Evolutionary conservation across 2,888 invertebrate genomes (phyloP).

Genomic region (Heliconius ismenius): DNA sequence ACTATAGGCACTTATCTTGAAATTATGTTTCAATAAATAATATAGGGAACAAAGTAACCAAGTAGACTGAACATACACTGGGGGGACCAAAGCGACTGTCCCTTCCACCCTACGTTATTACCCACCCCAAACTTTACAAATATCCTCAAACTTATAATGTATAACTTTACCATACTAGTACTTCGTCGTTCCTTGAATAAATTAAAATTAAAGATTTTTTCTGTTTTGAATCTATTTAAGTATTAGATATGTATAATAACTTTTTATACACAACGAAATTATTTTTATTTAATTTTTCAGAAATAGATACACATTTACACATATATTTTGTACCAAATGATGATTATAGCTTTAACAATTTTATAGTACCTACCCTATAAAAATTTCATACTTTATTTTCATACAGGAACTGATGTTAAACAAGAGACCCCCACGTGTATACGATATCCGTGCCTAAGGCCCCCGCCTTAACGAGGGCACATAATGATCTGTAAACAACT

Average conservation of each 20-base stretch:
- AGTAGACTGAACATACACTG: constrained; percentile 10
- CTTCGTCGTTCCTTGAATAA: not conserved
- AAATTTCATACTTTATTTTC: no score
- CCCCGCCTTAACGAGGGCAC: not conserved
- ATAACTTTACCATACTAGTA: constrained; percentile 5
- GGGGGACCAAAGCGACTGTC: constrained; percentile 14
- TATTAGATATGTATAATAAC: no score
- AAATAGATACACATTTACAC: not conserved
- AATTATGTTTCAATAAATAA: constrained; percentile 3
- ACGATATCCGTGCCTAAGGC: no score
- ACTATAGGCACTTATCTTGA: not conserved
- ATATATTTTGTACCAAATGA: not conserved
- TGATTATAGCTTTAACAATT: no score
- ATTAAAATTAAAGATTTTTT: not conserved
- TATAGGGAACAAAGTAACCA: constrained; percentile 1
- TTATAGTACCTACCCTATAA: no score
- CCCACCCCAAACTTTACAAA: constrained; percentile 16
- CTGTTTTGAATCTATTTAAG: not conserved
- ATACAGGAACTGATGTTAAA: no score
- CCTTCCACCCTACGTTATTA: constrained; percentile 18
- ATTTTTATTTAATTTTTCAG: not conserved
- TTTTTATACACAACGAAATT: no score
- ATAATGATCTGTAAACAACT: not conserved
- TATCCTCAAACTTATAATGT: constrained; percentile 16
- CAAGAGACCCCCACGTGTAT: no score